These are phyloP conservation scores for Herminia tarsipennalis DNA, from an alignment of 2,888 invertebrate species.

Conservation along the genomic window DNA sequence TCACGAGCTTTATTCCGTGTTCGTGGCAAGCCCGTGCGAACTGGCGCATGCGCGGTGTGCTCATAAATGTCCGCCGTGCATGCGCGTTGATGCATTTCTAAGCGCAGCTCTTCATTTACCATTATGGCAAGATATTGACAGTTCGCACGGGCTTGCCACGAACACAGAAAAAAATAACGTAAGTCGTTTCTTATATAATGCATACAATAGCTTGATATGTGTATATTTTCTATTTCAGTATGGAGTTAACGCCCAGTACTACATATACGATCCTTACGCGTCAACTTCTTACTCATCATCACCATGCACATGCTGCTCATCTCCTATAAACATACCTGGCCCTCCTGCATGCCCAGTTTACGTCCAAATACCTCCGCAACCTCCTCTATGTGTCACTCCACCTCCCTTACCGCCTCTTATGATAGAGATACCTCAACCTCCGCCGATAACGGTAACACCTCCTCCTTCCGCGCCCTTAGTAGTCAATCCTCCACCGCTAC, in stretches of 20 bases:
- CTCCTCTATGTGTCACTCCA: constrained; percentile 59
- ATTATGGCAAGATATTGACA: too few relatives aligned
- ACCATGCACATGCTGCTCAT: constrained; percentile 41
- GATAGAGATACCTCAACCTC: constrained; percentile 60
- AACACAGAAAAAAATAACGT: too few relatives aligned
- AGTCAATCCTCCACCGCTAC: constrained; percentile 59
- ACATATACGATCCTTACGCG: constrained; percentile 42
- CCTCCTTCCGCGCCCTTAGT: constrained; percentile 60
- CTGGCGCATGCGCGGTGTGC: too few relatives aligned
- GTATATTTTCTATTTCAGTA: constrained; percentile 50
- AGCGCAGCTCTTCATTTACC: too few relatives aligned
- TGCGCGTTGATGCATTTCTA: too few relatives aligned
- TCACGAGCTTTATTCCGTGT: background rate
- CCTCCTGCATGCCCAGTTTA: constrained; percentile 62
- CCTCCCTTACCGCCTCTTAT: constrained; percentile 60
- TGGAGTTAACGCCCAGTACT: constrained; percentile 64
- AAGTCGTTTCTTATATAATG: too few relatives aligned
- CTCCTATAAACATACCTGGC: constrained; percentile 49
- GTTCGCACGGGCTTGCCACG: too few relatives aligned
- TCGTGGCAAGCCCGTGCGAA: background rate
- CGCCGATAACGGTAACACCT: constrained; percentile 63
- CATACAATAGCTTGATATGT: too few relatives aligned
- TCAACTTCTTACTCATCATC: constrained; percentile 14
- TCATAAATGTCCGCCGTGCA: too few relatives aligned
- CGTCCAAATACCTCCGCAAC: constrained; percentile 64